Evolutionary conservation across 2,888 invertebrate species (phyloP), one percentile per base, ranked within the genome.

Genomic region (Apoda limacodes): DNA sequence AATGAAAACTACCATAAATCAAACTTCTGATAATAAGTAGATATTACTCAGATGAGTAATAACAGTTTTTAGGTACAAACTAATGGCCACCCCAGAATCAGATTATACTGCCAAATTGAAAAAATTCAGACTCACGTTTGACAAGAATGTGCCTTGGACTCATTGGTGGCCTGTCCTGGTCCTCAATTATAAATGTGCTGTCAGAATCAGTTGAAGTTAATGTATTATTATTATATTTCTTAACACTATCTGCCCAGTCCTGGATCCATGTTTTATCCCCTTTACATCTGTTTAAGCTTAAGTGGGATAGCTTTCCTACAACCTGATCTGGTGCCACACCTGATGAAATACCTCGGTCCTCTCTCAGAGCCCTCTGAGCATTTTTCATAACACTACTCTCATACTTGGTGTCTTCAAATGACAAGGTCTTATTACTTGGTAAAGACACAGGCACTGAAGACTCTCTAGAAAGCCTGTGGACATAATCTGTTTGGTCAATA

Each of bases 191-290:
- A 10, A 42, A 45, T 28, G 49, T 48, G 22, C 52, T 27, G 28
- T 50, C 54, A 3, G 48, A 27, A 14, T 64, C 63, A 12, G 60
- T 60, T 6, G 39, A 42, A 0, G 52, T 58, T 28, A 68, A 37
- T 1, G 63, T 53, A 45, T 80, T 65, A 9, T 68, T 74, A 39
- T 81, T 82, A 35, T 81, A 80, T 40, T 76, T 81, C 48, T 80
- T 81, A 0, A 84, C 86, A 52, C 85, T 85, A 19, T 85, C 82
- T 0, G 86, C 86, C 86, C 86, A 86, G 40, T 86, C 85, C 44
- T 85, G 85, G 1, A 86, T 86, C 86, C 86, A 86, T 0, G 78
- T 75, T 35, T 81, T 81, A 40, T 82, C 82, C 9, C 82, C 82
- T 47, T 75, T 80, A 48, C 82, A 81, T 34, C 82, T 48, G 34